Conservation (phyloP, 2,888 invertebrate species). For the Coelinius sp. region DNA sequence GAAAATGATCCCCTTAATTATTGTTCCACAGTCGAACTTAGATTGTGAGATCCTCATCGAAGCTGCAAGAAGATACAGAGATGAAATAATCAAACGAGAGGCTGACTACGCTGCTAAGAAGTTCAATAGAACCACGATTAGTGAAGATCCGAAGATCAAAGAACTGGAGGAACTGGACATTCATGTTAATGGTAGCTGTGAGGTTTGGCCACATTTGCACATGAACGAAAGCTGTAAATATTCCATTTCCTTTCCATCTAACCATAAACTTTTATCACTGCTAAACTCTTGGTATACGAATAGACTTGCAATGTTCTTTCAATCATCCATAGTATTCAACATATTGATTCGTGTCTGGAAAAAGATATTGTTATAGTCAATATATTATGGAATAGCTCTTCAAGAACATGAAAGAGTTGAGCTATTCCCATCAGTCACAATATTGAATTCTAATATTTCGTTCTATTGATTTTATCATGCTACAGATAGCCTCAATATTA, state of each 20-base stretch:
- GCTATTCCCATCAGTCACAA: too few relatives aligned
- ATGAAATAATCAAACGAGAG: constrained; percentile 67
- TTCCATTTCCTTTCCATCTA: not conserved
- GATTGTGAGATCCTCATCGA: constrained; percentile 74
- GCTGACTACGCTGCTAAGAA: constrained; percentile 33
- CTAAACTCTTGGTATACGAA: not conserved
- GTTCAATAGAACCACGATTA: constrained; percentile 37
- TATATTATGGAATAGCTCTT: not conserved
- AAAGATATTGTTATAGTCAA: not conserved
- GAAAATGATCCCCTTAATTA: constrained; percentile 42
- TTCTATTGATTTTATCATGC: constrained; percentile 31
- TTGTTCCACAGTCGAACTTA: constrained; percentile 34
- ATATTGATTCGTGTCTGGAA: not conserved
- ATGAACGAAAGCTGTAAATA: constrained; percentile 86
- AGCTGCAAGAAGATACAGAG: constrained; percentile 74
- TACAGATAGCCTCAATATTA: constrained; percentile 56
- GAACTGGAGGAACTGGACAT: constrained; percentile 74
- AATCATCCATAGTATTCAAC: not conserved
- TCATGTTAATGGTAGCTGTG: constrained; percentile 75
- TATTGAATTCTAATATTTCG: not conserved
- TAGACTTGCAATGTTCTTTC: not conserved
- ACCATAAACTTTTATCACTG: not conserved
- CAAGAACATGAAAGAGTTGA: not conserved
- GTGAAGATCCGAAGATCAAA: constrained; percentile 58
- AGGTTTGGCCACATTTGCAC: constrained; percentile 76